Base-by-base conservation (phyloP, 2,113 vertebrate species). In the Myotis yumanensis region DNA sequence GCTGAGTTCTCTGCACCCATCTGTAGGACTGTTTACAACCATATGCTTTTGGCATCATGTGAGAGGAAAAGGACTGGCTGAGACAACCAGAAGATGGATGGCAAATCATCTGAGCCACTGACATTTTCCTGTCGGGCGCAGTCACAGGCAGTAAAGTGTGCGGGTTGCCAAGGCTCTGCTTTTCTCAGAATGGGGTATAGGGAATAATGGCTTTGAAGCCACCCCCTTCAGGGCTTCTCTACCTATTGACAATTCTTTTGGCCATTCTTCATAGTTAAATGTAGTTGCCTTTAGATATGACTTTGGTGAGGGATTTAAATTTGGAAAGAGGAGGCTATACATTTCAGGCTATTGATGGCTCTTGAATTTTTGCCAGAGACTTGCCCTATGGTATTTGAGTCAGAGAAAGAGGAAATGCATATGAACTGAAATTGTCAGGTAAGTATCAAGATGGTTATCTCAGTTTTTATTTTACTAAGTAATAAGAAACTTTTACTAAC, bases 1-100 rank as follows among this genome's bases (percentile, higher is more conserved):
- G 30, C 37, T 76, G 75, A 93, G 57, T 72, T 96, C n/a, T 77
- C 73, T 82, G n/a, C 40, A n/a, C 76, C 52, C 83, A 57, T 96
- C 77, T 90, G 54, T 28, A 90, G 62, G 59, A 30, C 46, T 62
- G 9, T 95, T 94, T 94, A 57, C 32, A 77, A 51, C 59, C 71
- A 77, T 76, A 59, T 93, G 92, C 43, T 88, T 89, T 91, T 23
- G 76, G 69, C 64, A 86, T 83, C 15, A 43, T 54, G 40, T 46
- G 20, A 93, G 14, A 84, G 80, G 64, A 22, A 66, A 89, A 4
- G 76, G 48, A 23, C 72, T 94, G 48, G 4, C 76, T 79, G 35
- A 79, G 11, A 40, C 90, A 75, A 79, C 15, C 5, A 71, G 84
- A 82, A 90, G 89, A 75, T 89, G 8, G 0, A 35, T 35, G 59